These are phyloP conservation scores for Dryas iulia DNA, from an alignment of 1,140 invertebrate genomes.

Conservation along the genomic window DNA sequence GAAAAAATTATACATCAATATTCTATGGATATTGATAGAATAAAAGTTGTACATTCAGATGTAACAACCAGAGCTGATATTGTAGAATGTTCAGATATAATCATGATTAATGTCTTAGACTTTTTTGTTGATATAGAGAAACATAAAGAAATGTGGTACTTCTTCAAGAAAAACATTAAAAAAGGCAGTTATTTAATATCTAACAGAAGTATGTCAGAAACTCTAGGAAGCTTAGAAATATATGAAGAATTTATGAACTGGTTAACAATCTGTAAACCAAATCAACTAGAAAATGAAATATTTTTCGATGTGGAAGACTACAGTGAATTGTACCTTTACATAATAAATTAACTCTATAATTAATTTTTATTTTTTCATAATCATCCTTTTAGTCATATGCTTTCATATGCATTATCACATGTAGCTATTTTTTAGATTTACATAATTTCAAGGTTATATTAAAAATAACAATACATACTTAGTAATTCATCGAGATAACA, in stretches of 20 bases:
- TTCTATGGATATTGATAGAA: conserved; percentile 78
- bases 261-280: conserved; percentile 71
- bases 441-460: no score
- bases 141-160: conserved; percentile 83
- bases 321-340: conserved; percentile 70
- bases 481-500: no score
- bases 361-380: neutral
- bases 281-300: conserved; percentile 72
- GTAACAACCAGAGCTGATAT: conserved; percentile 81
- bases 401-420: no score
- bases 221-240: conserved; percentile 77
- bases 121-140: conserved; percentile 82
- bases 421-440: no score
- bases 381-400: no score
- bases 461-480: no score
- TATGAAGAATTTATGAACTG: conserved; percentile 78
- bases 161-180: conserved; percentile 80
- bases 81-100: conserved; percentile 81
- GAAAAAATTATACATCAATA: conserved; percentile 82
- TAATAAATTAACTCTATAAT: conserved; percentile 56
- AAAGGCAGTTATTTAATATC: conserved; percentile 81
- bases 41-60: conserved; percentile 82
- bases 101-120: conserved; percentile 85
- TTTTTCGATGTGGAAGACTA: conserved; percentile 69
- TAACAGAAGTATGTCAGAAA: conserved; percentile 80